Evolutionary conservation across 2,888 invertebrate genomes (phyloP), one percentile per base, ranked within the genome.

Genomic region (Iphiclides podalirius): DNA sequence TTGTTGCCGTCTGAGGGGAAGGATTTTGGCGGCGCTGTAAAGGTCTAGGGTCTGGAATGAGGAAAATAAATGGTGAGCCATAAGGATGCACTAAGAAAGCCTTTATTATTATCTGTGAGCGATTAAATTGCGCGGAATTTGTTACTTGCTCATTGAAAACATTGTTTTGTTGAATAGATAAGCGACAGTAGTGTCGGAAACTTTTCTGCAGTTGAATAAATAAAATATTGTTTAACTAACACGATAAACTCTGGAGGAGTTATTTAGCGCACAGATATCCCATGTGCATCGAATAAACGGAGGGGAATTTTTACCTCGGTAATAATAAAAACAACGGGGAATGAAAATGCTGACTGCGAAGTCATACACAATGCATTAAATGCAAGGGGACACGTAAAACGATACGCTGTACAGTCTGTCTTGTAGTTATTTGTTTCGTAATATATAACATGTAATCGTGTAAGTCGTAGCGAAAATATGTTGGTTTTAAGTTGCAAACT

Each of bases 61-160:
- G 87, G 73, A 88, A 88, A 85, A 86, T 86, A 79, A 87, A 88
- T 68, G 87, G 87, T 88, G 70, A 79, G 82, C 2, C 31, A 53
- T 65, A 55, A 52, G 51, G 55, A 56, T 42, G 50, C 35, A 36
- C 13, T 51, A 33, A 44, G 39, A 58, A 52, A 42, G 37, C 26
- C 37, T 40, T 33, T 14, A 16, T 8, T 31, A 11, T 31, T 11
- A 12, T 31, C 11, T n/a, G 31, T 31, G 9, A 7, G 8, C 26
- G 8, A 7, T 28, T 20, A 20, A 20, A 20, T 28, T 28, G 2
- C 28, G 6, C 28, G 20, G 20, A 20, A 14, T 16, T 28, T 15
- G 1, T 37, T 14, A 12, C 0, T 8, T 8, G 11, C 26, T 16
- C 4, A 28, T 13, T 11, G 16, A 37, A 37, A 37, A 20, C 20